Evolutionary conservation across 1,140 invertebrate genomes (phyloP), one percentile per base, ranked within the genome.

Genomic region (Drosophila mayri): DNA sequence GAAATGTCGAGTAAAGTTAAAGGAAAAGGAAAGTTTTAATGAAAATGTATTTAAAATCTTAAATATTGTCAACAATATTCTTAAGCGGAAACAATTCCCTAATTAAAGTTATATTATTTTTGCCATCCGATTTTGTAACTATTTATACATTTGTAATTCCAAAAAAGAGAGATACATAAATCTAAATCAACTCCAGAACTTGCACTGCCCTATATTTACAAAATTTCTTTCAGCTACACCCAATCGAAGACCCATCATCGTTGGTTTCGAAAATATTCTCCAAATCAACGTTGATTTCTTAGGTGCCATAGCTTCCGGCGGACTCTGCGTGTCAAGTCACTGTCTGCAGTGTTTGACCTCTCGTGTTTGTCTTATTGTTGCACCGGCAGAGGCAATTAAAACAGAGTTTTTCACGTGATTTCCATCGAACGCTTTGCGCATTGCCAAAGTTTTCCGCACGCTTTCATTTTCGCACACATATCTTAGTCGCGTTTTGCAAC

Each of bases 161-260:
- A 5, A 30, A 38, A 28, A 20, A 6, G 1, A n/a, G 10, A 32
- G 12, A 14, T 11, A 1, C 0, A 4, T 16, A 11, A 52, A 25
- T 32, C 8, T 16, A 18, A 52, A 40, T 22, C 25, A 68, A 32
- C 64, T 65, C 16, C 30, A 41, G 22, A 25, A 20, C 35, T 75
- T 75, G 82, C 74, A 32, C 35, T 82, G 79, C 54, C 61, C 82
- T 85, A 55, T 1, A 32, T 37, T 72, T 70, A 86, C 30, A 35
- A 40, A 46, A 44, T 47, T 30, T 46, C 22, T 81, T 71, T n/a
- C 78, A 85, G 66, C 59, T 41, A 37, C 47, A 63, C 41, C 70
- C 41, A 35, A 78, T 59, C 61, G 65, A 46, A 49, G 38, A 25
- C 46, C 10, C n/a, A 59, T 62, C 77, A 60, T n/a, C 82, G 82